phyloP scores from a whole-genome alignment of 1,140 invertebrate species.

The Lepidotrigona ventralis region DNA sequence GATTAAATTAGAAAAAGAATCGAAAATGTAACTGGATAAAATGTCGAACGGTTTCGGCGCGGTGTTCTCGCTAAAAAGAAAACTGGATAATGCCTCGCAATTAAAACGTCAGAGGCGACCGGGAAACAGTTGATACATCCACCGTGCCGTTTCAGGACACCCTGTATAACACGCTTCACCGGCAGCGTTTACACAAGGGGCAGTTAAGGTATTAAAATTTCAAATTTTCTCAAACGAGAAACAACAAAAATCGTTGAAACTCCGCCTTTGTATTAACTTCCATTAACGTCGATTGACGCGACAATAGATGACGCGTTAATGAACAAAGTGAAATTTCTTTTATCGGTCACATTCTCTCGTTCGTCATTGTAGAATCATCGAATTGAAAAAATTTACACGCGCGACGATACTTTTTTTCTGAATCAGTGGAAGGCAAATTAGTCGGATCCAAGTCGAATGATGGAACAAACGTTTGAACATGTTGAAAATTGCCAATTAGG shows the following conservation, averaged over 20 bases:
- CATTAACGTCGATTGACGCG: conserved; percentile 13
- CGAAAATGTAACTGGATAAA: not conserved
- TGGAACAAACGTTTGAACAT: not conserved
- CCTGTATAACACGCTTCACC: conserved; percentile 25
- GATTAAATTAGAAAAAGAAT: not conserved
- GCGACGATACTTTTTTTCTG: not conserved
- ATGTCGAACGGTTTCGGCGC: not conserved
- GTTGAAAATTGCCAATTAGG: not conserved
- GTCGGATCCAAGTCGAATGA: not conserved
- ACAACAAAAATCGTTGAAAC: conserved; percentile 35
- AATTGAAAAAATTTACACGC: conserved; percentile 8
- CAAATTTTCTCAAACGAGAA: conserved; percentile 38
- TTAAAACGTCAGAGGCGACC: conserved; percentile 2
- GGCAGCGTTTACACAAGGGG: conserved; percentile 41
- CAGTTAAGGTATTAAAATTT: conserved; percentile 51
- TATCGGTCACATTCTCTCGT: not conserved
- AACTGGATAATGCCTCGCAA: conserved; percentile 1
- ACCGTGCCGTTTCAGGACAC: conserved; percentile 12
- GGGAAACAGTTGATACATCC: conserved; percentile 23
- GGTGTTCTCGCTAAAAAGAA: not conserved
- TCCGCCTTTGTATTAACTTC: conserved; percentile 14
- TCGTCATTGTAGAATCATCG: not conserved
- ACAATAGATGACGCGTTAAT: not conserved
- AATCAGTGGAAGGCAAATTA: not conserved
- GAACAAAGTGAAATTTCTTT: not conserved